These are phyloP conservation scores for Dermolepida albohirtum DNA, from an alignment of 2,888 invertebrate genomes.

Conservation along the genomic window DNA sequence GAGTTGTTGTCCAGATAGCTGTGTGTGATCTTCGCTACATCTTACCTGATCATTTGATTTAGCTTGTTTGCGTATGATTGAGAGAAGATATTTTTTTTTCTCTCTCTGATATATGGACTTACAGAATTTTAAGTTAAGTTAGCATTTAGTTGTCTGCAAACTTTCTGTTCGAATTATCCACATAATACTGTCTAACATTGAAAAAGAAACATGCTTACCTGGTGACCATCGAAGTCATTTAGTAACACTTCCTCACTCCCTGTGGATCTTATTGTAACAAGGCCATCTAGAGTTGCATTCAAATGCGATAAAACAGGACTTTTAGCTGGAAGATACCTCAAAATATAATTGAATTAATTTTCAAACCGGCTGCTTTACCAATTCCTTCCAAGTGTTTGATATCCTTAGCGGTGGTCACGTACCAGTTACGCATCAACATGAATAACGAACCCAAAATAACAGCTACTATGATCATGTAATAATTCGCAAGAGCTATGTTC, in stretches of 20 bases:
- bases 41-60: too few species aligned
- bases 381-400: slow-evolving; percentile 73
- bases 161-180: too few species aligned
- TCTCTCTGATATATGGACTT: too few species aligned
- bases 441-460: slow-evolving; percentile 73
- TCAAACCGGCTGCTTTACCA: slow-evolving; percentile 58
- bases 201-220: slow-evolving; percentile 61
- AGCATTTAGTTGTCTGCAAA: too few species aligned
- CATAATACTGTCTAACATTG: too few species aligned
- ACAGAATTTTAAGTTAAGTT: too few species aligned
- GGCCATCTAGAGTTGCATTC: slow-evolving; percentile 78
- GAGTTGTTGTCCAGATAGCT: too few species aligned
- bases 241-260: slow-evolving; percentile 72
- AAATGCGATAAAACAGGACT: slow-evolving; percentile 86
- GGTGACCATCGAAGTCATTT: slow-evolving; percentile 70
- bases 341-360: slow-evolving; percentile 15
- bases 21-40: too few species aligned
- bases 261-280: slow-evolving; percentile 80
- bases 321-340: slow-evolving; percentile 69
- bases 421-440: slow-evolving; percentile 72
- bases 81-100: too few species aligned
- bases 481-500: slow-evolving; percentile 76
- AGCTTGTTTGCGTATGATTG: too few species aligned
- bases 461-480: slow-evolving; percentile 73
- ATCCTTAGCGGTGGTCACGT: slow-evolving; percentile 76